phyloP scores from a whole-genome alignment of 1,140 invertebrate species.

The Paraescarpia echinospica region DNA sequence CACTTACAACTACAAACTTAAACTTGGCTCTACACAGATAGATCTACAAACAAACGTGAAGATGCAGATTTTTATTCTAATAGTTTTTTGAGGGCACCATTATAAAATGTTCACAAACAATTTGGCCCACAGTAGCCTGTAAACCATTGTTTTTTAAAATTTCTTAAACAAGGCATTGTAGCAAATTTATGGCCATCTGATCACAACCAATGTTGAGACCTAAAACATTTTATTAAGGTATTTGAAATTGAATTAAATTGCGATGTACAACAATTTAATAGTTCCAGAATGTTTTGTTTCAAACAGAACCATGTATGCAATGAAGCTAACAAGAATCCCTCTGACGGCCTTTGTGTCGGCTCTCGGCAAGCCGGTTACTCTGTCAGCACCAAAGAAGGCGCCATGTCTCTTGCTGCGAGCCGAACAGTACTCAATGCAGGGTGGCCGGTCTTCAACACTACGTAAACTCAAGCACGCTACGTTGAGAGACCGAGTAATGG shows the following conservation, averaged over 20 bases:
- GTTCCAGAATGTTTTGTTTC: not conserved
- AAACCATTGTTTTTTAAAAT: too few species aligned
- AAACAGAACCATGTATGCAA: not conserved
- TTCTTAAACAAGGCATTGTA: too few species aligned
- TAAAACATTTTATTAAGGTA: not conserved
- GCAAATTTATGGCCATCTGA: too few species aligned
- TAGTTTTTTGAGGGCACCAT: too few species aligned
- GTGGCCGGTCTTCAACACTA: conserved; percentile 10
- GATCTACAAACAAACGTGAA: too few species aligned
- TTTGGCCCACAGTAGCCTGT: too few species aligned
- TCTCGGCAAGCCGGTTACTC: conserved; percentile 22
- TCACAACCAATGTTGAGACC: too few species aligned
- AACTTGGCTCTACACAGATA: too few species aligned
- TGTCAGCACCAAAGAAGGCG: not conserved
- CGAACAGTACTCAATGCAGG: not conserved
- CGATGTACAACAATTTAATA: not conserved
- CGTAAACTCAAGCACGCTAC: conserved; percentile 37
- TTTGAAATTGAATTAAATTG: not conserved
- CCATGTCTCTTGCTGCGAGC: conserved; percentile 8
- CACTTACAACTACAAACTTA: too few species aligned
- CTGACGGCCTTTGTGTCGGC: conserved; percentile 44
- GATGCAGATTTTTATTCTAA: too few species aligned
- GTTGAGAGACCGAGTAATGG: conserved; percentile 59
- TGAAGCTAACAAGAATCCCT: conserved; percentile 31
- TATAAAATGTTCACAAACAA: too few species aligned